These are phyloP conservation scores for Halictus quadricinctus DNA, from an alignment of 2,888 invertebrate genomes.

Conservation along the genomic window DNA sequence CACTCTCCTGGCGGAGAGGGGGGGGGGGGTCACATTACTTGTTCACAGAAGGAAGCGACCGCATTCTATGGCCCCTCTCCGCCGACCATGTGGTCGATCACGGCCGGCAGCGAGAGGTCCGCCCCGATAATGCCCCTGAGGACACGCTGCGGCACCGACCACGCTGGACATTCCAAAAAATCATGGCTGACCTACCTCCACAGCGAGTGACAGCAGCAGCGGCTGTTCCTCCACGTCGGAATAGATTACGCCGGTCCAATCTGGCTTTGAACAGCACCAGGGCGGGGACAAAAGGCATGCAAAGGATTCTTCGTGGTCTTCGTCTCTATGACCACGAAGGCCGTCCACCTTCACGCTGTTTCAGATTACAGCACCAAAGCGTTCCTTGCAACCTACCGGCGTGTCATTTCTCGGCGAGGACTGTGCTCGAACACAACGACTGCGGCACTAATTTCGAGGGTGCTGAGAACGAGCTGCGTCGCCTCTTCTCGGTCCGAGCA, in stretches of 20 bases:
- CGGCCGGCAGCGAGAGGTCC: no score
- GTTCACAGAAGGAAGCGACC: no score
- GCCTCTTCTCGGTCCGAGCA: no score
- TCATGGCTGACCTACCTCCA: not conserved
- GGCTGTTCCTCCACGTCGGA: not conserved
- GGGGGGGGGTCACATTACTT: no score
- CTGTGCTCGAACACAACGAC: not conserved
- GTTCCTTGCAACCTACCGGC: not conserved
- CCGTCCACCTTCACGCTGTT: not conserved
- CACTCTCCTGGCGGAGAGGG: no score
- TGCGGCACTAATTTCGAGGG: slow-evolving; percentile 8
- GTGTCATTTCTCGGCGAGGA: not conserved
- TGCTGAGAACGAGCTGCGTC: not conserved
- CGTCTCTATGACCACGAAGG: not conserved
- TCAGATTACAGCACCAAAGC: not conserved
- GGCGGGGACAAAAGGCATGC: no score
- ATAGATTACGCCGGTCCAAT: slow-evolving; percentile 2
- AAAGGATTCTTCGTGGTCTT: not conserved
- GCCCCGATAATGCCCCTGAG: no score
- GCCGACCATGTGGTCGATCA: no score
- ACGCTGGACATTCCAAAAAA: no score
- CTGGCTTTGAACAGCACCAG: no score
- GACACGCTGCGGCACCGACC: no score
- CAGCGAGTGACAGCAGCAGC: not conserved
- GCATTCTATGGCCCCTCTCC: no score